A percentile compares a stretch with the other conserved stretches of the same genome.
Evolutionary conservation across 2,888 invertebrate species (phyloP).

Genomic region (Trilocha varians): DNA sequence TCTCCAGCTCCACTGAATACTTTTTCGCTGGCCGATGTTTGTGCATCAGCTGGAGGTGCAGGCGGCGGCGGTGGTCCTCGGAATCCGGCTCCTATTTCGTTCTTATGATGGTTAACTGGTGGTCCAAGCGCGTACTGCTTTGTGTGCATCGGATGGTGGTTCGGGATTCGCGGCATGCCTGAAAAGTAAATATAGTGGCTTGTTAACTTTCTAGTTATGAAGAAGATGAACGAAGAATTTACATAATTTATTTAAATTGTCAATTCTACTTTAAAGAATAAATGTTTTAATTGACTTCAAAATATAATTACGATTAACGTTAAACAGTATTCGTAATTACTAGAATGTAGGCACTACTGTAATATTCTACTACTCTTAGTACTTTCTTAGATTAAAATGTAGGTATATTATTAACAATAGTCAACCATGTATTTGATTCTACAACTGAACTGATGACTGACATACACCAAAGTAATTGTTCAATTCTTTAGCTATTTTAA

Average conservation of each 20-base stretch:
- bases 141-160: conserved; percentile 65
- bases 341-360: too few species aligned
- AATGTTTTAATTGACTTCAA: too few species aligned
- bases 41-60: conserved; percentile 60
- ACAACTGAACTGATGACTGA: neutral
- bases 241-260: too few species aligned
- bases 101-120: conserved; percentile 65
- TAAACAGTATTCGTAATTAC: too few species aligned
- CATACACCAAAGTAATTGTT: too few species aligned
- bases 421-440: neutral
- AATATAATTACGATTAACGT: too few species aligned
- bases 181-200: conserved; percentile 19
- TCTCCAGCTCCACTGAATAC: conserved; percentile 78
- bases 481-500: too few species aligned
- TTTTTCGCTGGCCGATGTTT: conserved; percentile 74
- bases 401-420: neutral
- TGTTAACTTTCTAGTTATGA: neutral
- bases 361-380: too few species aligned
- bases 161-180: conserved; percentile 65
- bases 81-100: conserved; percentile 74
- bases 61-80: conserved; percentile 78
- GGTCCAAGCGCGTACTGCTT: conserved; percentile 61
- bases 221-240: too few species aligned
- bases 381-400: neutral
- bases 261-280: too few species aligned